Conservation (phyloP, 2,113 vertebrate genomes). For the Pygoscelis adeliae region DNA sequence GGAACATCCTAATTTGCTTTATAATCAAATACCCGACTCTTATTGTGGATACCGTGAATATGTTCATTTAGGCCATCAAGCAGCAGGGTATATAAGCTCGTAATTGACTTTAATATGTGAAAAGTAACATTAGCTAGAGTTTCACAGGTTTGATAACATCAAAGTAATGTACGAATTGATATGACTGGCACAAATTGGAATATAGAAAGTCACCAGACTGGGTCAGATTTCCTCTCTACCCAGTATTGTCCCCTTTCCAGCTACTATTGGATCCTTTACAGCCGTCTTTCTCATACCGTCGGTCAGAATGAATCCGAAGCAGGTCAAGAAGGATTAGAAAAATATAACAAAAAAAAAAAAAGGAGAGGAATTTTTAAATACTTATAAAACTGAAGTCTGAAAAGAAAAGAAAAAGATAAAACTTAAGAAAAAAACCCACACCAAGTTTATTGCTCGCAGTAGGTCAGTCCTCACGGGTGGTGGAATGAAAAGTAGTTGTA, state of each 20-base stretch:
- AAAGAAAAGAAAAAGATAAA: not conserved
- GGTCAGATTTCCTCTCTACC: not conserved
- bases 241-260: not conserved
- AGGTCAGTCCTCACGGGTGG: slow-evolving; percentile 43
- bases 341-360: not conserved
- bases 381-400: not conserved
- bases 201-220: not conserved
- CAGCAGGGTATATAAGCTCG: not conserved
- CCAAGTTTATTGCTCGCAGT: slow-evolving; percentile 38
- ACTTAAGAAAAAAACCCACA: not conserved
- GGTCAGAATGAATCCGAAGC: not conserved
- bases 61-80: not conserved
- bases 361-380: not conserved
- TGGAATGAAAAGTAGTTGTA: slow-evolving; percentile 51
- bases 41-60: not conserved
- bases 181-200: not conserved
- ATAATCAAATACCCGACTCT: not conserved
- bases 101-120: not conserved
- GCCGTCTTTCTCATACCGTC: not conserved
- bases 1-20: slow-evolving; percentile 1
- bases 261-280: not conserved
- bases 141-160: slow-evolving; percentile 1
- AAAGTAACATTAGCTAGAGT: slow-evolving; percentile 13
- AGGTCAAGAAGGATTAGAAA: not conserved
- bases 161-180: not conserved